Percentiles rank a stretch among this genome's conserved stretches.
phyloP scores from a whole-genome alignment of 1,140 invertebrate genomes.

The Drosophila pectinifera region DNA sequence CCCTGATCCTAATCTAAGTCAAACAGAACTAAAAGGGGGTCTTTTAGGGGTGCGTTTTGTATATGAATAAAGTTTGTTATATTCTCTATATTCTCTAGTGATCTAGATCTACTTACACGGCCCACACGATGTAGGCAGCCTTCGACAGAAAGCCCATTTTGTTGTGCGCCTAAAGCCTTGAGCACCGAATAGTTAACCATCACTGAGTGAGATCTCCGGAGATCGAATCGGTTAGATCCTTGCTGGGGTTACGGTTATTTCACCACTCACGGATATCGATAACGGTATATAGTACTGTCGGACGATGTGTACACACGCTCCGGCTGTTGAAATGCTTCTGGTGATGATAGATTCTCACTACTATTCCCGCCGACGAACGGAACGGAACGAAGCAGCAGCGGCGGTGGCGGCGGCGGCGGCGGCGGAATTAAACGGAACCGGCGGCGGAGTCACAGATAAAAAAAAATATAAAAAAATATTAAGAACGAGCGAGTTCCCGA shows the following conservation, averaged over 20 bases:
- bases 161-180: constrained; percentile 50
- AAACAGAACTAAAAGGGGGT: background rate
- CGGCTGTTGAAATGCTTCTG: constrained; percentile 68
- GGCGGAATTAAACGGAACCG: constrained; percentile 32
- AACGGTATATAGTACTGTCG: background rate
- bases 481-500: background rate
- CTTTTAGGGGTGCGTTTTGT: background rate
- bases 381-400: constrained; percentile 27
- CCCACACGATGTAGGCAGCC: constrained; percentile 90
- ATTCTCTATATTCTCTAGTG: too few species aligned
- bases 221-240: constrained; percentile 8
- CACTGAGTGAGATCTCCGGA: constrained; percentile 31
- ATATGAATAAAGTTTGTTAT: background rate
- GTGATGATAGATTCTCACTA: constrained; percentile 40
- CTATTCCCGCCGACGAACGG: constrained; percentile 8
- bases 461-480: constrained; percentile 13
- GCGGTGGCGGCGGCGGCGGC: background rate
- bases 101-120: constrained; percentile 89
- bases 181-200: constrained; percentile 55
- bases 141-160: constrained; percentile 89
- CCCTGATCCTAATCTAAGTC: too few species aligned
- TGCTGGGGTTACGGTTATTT: constrained; percentile 4
- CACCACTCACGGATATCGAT: constrained; percentile 14
- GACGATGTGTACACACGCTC: constrained; percentile 32
- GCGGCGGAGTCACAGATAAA: constrained; percentile 43